Conservation (phyloP, 2,888 invertebrate species). For the Pyrrhia umbra region DNA sequence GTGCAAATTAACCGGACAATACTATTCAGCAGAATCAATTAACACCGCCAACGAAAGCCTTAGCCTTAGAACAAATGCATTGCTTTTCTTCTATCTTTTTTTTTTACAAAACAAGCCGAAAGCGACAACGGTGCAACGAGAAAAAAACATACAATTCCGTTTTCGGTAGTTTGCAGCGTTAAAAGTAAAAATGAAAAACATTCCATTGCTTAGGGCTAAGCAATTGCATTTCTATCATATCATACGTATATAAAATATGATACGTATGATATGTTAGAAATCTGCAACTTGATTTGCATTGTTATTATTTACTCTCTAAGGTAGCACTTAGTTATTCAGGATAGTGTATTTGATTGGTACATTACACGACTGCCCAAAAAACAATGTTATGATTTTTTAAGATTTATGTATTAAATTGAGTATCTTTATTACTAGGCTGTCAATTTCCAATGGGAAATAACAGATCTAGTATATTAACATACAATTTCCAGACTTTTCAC, state of each 20-base stretch:
- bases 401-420: too few relatives aligned
- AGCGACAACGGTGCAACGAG: conserved; percentile 17
- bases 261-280: too few relatives aligned
- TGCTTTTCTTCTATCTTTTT: conserved; percentile 21
- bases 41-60: too few relatives aligned
- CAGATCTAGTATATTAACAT: background rate
- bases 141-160: conserved; percentile 34
- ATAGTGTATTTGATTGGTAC: too few relatives aligned
- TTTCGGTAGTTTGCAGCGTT: conserved; percentile 26
- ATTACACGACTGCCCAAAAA: too few relatives aligned
- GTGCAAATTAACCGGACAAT: background rate
- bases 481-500: background rate
- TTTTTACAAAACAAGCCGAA: conserved; percentile 16
- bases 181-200: conserved; percentile 23
- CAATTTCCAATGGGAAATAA: too few relatives aligned
- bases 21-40: conserved; percentile 4
- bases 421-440: background rate
- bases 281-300: too few relatives aligned
- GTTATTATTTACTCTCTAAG: too few relatives aligned
- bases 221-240: too few relatives aligned
- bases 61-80: conserved; percentile 7
- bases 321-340: too few relatives aligned
- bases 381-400: too few relatives aligned
- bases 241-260: too few relatives aligned
- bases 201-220: background rate